Evolutionary conservation across 2,797 vertebrate species (phyloP), one percentile per base, ranked within the genome.

Genomic region (Spondyliosoma cantharus): DNA sequence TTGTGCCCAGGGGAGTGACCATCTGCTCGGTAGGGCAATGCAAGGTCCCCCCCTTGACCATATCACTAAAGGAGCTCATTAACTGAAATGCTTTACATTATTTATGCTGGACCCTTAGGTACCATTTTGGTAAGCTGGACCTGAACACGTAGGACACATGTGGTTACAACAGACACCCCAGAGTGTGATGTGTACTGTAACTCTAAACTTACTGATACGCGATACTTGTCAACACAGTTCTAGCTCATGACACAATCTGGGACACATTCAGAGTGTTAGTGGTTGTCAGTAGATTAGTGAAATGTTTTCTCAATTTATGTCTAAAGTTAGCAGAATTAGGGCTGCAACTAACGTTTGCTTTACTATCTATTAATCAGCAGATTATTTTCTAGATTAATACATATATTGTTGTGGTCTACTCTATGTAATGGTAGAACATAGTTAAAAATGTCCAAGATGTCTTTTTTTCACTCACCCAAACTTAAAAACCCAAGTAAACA

Each of bases 61-160:
- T 22, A 76, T 66, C 71, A 45, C 58, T 70, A 43, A 76, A 82
- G 54, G 81, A 75, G 3, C 61, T 67, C 63, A 80, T 88, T 79
- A 59, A 63, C 52, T 85, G 56, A 83, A 82, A 89, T 24, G 69
- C 78, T 84, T 80, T 78, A 46, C 29, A 54, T 78, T 71, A 64
- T 22, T 82, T 53, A 53, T 19, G 54, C 46, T 45, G 19, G 62
- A 63, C 50, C 61, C 76, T 58, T 13, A 27, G 71, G 53, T 16
- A 11, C 12, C 52, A 60, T 49, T 69, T 54, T n/a, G 37, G 22
- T 63, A 11, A 72, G 58, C 45, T 78, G 62, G 62, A 25, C 16
- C 14, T 7, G 43, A 24, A 52, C 58, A 66, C 25, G 45, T 20
- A 49, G 66, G 45, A 78, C 24, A 16, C 13, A 25, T 13, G 50